Percentiles rank a stretch among this genome's conserved stretches.
Conservation (phyloP, 2,113 vertebrate genomes). For the Psittacara wagleri region DNA sequence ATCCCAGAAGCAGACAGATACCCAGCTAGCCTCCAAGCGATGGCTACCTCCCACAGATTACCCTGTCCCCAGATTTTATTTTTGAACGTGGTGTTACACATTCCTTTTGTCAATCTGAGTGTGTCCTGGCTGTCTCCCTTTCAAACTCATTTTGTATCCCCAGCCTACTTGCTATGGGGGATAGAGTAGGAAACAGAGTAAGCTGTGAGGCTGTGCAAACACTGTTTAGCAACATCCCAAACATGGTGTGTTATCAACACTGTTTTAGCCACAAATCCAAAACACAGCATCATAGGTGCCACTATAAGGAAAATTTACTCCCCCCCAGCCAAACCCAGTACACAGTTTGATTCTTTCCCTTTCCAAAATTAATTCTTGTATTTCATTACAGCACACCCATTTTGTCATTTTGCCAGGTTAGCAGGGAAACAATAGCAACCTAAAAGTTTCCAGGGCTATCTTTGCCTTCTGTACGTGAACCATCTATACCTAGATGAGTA, state of each 20-base stretch:
- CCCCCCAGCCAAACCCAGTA: background rate
- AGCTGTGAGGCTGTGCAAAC: background rate
- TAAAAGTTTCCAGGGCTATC: background rate
- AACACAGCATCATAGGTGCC: background rate
- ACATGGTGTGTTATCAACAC: background rate
- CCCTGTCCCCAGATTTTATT: background rate
- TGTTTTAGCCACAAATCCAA: background rate
- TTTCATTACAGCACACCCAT: background rate
- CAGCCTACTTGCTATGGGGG: background rate
- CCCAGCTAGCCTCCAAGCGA: background rate
- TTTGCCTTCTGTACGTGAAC: background rate
- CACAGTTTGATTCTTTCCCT: background rate
- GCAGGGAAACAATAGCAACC: fast-evolving
- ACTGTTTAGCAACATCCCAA: background rate
- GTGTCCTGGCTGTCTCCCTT: background rate
- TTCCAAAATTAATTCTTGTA: background rate
- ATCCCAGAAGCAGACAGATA: background rate
- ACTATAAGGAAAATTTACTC: background rate
- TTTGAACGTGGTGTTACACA: background rate
- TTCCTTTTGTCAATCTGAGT: background rate
- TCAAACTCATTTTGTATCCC: background rate
- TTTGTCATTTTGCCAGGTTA: background rate
- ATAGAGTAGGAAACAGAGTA: background rate
- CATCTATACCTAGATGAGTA: background rate
- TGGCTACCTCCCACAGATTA: background rate